Evolutionary conservation across 37 sponge, comb jelly and placozoan genomes (phyloP).

Genomic region (Tethya wilhelma): DNA sequence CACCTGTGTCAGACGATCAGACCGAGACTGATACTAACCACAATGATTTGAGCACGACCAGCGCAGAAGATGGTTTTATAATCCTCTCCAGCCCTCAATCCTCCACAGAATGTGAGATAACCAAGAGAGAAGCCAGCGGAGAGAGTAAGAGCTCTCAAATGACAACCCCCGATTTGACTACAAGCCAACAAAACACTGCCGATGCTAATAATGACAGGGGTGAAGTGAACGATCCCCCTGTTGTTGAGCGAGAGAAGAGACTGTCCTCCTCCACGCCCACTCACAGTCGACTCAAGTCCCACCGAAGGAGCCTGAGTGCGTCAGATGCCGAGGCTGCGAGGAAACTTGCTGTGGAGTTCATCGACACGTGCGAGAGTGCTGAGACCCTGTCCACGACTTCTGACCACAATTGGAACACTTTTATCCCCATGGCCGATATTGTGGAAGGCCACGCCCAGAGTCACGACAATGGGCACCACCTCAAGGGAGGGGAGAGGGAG

Average conservation of each 20-base stretch:
- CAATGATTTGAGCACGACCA: background rate
- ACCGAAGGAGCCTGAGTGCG: constrained; percentile 36
- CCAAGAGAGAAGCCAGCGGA: background rate
- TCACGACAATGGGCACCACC: background rate
- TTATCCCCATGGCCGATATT: background rate
- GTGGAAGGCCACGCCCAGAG: background rate
- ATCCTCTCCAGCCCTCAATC: background rate
- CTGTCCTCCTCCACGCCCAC: background rate
- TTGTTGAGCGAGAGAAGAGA: too few species aligned
- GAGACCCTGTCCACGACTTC: background rate
- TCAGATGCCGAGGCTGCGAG: constrained; percentile 10
- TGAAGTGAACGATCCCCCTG: too few species aligned
- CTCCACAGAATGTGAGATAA: too few species aligned
- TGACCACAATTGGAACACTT: background rate
- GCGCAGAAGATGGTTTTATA: constrained; percentile 5
- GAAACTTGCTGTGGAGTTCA: background rate
- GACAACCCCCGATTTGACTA: background rate
- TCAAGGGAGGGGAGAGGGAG: background rate
- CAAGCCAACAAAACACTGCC: background rate
- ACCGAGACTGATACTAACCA: constrained; percentile 5
- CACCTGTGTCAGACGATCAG: background rate
- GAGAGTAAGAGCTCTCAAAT: background rate
- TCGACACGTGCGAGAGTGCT: background rate
- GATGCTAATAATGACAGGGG: too few species aligned
- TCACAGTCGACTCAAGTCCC: background rate